These are phyloP conservation scores for Trogon surrucura DNA, from an alignment of 2,113 vertebrate species.

Conservation along the genomic window DNA sequence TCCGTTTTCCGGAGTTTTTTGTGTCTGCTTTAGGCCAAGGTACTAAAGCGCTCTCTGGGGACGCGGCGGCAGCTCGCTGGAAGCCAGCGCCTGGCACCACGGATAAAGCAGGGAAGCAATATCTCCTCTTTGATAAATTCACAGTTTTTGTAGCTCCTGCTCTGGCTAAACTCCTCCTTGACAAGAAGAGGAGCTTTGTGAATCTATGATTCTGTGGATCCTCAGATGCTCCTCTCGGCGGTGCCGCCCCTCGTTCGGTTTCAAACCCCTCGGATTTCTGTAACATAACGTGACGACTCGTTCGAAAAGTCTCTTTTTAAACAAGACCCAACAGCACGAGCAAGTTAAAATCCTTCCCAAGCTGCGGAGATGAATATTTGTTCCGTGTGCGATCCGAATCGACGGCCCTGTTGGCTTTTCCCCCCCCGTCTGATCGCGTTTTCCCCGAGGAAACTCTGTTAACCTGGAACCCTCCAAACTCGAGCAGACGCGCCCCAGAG, in stretches of 20 bases:
- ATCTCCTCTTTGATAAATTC: neutral
- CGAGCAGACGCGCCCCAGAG: neutral
- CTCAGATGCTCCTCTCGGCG: neutral
- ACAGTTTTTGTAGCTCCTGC: neutral
- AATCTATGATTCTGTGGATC: neutral
- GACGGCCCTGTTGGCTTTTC: neutral
- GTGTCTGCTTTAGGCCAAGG: neutral
- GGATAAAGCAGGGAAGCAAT: rapidly evolving
- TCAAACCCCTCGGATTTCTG: too few relatives aligned
- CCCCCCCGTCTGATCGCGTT: neutral
- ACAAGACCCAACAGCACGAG: too few relatives aligned
- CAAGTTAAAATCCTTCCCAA: too few relatives aligned
- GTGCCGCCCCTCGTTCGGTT: neutral
- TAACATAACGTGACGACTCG: too few relatives aligned
- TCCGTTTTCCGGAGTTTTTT: neutral
- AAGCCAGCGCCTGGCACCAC: neutral
- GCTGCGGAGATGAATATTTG: too few relatives aligned
- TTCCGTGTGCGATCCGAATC: too few relatives aligned
- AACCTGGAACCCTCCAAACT: neutral
- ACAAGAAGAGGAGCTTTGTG: neutral
- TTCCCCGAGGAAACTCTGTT: neutral
- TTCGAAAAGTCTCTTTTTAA: too few relatives aligned
- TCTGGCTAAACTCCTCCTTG: neutral
- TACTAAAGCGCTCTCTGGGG: neutral
- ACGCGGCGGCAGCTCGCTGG: neutral